phyloP scores from a whole-genome alignment of 2,113 vertebrate species.

The Patagioenas fasciata region DNA sequence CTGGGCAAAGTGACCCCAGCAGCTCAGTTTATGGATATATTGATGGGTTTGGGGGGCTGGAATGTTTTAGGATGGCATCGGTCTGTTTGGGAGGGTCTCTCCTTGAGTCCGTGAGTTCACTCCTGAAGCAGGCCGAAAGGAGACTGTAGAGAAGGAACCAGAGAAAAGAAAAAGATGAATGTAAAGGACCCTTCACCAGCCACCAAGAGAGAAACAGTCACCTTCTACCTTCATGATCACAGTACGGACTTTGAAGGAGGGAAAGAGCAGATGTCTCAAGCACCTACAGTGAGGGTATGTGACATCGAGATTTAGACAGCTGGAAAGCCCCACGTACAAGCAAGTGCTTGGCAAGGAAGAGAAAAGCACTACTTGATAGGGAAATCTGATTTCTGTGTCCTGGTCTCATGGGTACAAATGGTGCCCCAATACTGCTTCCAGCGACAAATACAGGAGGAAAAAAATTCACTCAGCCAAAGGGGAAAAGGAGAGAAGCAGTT shows the following conservation, averaged over 20 bases:
- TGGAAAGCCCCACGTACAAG: not conserved
- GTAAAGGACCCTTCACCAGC: slow-evolving; percentile 29
- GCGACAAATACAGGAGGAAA: not conserved
- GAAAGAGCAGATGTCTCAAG: not conserved
- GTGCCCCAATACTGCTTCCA: not conserved
- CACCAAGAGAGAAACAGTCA: slow-evolving; percentile 43
- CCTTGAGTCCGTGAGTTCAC: slow-evolving; percentile 87
- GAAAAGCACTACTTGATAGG: not conserved
- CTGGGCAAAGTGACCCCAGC: not conserved
- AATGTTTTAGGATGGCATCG: slow-evolving; percentile 84
- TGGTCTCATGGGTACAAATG: not conserved
- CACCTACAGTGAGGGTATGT: not conserved
- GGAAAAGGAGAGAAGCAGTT: not conserved
- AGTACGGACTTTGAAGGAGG: not conserved
- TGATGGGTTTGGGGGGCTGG: slow-evolving; percentile 74
- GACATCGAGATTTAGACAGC: not conserved
- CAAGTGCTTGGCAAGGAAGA: not conserved
- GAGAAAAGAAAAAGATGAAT: slow-evolving; percentile 77
- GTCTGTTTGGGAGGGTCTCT: slow-evolving; percentile 88
- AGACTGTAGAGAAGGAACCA: slow-evolving; percentile 90
- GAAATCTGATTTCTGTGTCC: not conserved
- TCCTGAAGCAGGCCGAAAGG: slow-evolving; percentile 91
- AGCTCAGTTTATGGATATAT: slow-evolving; percentile 70
- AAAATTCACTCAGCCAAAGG: not conserved
- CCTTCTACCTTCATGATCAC: slow-evolving; percentile 78